Percentiles rank a stretch among this genome's conserved stretches.
Conservation (phyloP, 2,888 invertebrate genomes). For the Creontiades dilutus region DNA sequence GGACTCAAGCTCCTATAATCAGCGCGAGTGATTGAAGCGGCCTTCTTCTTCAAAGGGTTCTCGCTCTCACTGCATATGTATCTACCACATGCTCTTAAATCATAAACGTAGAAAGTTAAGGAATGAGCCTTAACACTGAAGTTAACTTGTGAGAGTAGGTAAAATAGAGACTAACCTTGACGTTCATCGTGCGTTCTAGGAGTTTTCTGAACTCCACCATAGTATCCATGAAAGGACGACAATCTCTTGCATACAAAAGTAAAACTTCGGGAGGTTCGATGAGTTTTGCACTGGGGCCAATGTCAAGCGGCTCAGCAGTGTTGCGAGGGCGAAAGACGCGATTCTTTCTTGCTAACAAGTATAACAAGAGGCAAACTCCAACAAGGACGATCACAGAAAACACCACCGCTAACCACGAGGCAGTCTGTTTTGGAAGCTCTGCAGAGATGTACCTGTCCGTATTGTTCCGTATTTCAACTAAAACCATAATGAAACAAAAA, state of each 20-base stretch:
- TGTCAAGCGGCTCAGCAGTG: background rate
- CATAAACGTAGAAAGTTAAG: too few species aligned
- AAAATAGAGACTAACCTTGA: constrained; percentile 27
- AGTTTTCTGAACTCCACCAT: constrained; percentile 51
- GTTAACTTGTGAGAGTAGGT: too few species aligned
- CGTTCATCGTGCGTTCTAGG: background rate
- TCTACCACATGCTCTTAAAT: too few species aligned
- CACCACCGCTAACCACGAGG: background rate
- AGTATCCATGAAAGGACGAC: constrained; percentile 58
- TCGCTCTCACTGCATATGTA: too few species aligned
- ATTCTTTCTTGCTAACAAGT: background rate
- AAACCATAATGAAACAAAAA: background rate
- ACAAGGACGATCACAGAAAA: background rate
- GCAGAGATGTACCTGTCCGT: background rate
- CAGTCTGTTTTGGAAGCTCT: background rate
- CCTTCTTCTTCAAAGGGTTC: too few species aligned
- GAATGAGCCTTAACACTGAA: too few species aligned
- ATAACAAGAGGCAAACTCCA: constrained; percentile 1
- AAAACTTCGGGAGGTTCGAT: constrained; percentile 33
- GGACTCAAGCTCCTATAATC: too few species aligned
- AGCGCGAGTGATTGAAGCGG: too few species aligned
- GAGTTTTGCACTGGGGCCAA: background rate
- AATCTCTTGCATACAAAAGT: constrained; percentile 55
- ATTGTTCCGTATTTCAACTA: background rate
- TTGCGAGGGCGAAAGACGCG: background rate